Evolutionary conservation across 1,140 invertebrate species (phyloP).

Genomic region (Rhopalosiphum maidis): DNA sequence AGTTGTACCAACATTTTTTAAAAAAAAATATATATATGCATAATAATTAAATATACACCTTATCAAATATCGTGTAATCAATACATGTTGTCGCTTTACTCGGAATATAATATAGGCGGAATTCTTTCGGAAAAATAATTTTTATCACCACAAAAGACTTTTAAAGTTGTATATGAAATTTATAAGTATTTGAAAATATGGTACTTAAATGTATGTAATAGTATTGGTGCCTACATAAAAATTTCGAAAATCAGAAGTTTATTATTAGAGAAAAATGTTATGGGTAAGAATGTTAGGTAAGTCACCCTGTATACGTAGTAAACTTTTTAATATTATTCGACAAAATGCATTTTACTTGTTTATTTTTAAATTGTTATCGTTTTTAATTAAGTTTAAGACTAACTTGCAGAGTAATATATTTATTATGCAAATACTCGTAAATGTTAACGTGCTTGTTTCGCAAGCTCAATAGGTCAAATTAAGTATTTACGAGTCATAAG

Average conservation of each 20-base stretch:
- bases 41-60: no score
- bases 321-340: neutral
- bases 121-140: neutral
- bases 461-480: constrained; percentile 12
- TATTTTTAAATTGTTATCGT: neutral
- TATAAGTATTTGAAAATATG: neutral
- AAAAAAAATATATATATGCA: no score
- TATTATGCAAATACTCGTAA: neutral
- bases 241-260: neutral
- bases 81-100: neutral
- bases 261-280: neutral
- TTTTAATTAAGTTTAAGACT: neutral
- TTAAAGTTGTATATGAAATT: neutral
- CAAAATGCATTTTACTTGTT: neutral
- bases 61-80: neutral
- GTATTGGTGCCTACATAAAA: neutral
- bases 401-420: neutral
- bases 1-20: neutral
- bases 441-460: neutral
- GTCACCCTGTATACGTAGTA: neutral
- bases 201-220: no score
- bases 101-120: neutral
- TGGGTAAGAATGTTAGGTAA: neutral
- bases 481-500: constrained; percentile 41
- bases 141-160: neutral